These are phyloP conservation scores for Drosophila takahashii DNA, from an alignment of 1,140 invertebrate species.

Conservation along the genomic window DNA sequence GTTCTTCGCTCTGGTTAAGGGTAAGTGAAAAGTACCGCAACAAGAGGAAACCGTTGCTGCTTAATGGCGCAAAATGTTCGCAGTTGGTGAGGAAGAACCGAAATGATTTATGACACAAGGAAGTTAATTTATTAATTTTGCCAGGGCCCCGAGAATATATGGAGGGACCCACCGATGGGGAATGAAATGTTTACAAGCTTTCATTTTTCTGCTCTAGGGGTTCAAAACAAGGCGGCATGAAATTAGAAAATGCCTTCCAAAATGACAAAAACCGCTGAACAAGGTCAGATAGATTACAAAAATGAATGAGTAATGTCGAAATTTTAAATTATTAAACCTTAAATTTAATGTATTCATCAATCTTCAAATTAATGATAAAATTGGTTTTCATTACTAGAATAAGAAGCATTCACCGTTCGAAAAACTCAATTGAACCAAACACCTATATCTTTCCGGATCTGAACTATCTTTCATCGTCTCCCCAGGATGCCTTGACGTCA, in stretches of 20 bases:
- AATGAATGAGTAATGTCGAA: neutral
- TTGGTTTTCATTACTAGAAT: neutral
- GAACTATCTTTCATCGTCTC: constrained; percentile 10
- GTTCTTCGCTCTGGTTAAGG: constrained; percentile 59
- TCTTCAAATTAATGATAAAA: too few species aligned
- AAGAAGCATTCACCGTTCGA: neutral
- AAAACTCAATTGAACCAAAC: neutral
- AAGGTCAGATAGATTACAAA: constrained; percentile 60
- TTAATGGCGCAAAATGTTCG: constrained; percentile 82
- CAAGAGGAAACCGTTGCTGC: constrained; percentile 60
- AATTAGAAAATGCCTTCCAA: constrained; percentile 26
- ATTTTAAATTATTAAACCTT: too few species aligned
- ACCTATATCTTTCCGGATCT: neutral
- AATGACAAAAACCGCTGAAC: constrained; percentile 49
- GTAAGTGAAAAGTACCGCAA: constrained; percentile 80
- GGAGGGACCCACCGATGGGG: constrained; percentile 24
- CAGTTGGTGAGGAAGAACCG: constrained; percentile 66
- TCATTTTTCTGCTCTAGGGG: constrained; percentile 38
- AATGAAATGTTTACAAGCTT: constrained; percentile 64
- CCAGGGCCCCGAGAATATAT: constrained; percentile 26
- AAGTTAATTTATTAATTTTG: constrained; percentile 84
- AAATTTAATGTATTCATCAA: too few species aligned
- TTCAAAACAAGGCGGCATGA: constrained; percentile 29
- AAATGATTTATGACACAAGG: constrained; percentile 82
- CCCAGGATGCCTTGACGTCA: constrained; percentile 34